Evolutionary conservation across 2,113 vertebrate species (phyloP).

Genomic region (Oreochromis tanganicae): DNA sequence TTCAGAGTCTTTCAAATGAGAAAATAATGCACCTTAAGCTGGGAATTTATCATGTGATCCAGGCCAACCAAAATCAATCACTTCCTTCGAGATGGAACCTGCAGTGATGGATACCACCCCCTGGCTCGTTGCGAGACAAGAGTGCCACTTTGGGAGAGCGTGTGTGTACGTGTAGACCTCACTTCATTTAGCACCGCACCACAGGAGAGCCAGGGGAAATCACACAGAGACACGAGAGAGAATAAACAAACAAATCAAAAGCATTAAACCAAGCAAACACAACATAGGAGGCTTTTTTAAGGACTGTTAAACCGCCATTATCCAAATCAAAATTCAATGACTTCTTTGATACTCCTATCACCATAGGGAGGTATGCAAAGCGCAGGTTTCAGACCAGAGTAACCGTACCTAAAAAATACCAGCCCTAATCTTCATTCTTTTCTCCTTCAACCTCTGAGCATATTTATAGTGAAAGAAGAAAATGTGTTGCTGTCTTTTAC

Average conservation of each 20-base stretch:
- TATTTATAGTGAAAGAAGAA: not conserved
- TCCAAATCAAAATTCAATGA: conserved; percentile 52
- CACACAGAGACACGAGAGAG: conserved; percentile 35
- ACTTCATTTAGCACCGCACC: conserved; percentile 62
- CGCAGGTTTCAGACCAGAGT: conserved; percentile 2
- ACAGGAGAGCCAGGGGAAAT: conserved; percentile 55
- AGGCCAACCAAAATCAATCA: conserved; percentile 31
- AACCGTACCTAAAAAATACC: conserved; percentile 17
- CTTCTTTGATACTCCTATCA: conserved; percentile 24
- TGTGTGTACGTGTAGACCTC: conserved; percentile 14
- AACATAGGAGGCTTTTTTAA: conserved; percentile 40
- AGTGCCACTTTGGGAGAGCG: conserved; percentile 4
- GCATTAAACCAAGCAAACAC: conserved; percentile 54
- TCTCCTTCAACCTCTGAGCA: not conserved
- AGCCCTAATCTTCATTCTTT: not conserved
- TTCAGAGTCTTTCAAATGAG: not conserved
- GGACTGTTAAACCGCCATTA: conserved; percentile 58
- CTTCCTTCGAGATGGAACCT: conserved; percentile 27
- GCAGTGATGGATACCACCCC: conserved; percentile 24
- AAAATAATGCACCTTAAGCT: conserved; percentile 6
- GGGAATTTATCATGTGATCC: conserved; percentile 24
- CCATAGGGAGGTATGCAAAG: not conserved
- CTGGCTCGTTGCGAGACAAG: conserved; percentile 2
- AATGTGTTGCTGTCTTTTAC: not conserved
- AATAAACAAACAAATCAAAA: conserved; percentile 76